These are phyloP conservation scores for Muscina levida DNA, from an alignment of 2,888 invertebrate genomes.

Conservation along the genomic window DNA sequence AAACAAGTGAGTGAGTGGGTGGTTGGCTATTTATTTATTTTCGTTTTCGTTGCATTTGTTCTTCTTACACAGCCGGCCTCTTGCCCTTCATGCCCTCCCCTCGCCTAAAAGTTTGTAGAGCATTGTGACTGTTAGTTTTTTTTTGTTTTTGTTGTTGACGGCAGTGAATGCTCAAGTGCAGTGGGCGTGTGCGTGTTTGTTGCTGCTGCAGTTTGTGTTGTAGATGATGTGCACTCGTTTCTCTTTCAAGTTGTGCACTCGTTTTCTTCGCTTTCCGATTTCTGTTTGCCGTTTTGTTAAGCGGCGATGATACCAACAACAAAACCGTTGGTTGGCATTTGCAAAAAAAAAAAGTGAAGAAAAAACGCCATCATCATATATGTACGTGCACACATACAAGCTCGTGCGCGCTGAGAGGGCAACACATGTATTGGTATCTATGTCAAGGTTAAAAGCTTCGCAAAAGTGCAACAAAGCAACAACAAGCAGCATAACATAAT, in stretches of 20 bases:
- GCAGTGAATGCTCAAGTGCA: neutral
- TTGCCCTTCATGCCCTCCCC: too few relatives aligned
- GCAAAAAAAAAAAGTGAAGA: constrained; percentile 4
- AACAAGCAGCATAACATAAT: constrained; percentile 9
- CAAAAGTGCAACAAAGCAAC: constrained; percentile 49
- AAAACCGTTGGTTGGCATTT: constrained; percentile 55
- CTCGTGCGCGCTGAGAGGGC: too few relatives aligned
- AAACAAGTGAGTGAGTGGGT: too few relatives aligned
- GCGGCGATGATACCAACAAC: constrained; percentile 32
- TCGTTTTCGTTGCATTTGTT: neutral
- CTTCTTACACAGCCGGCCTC: too few relatives aligned
- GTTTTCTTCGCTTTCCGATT: constrained; percentile 34
- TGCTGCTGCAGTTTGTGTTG: constrained; percentile 1
- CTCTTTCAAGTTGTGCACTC: constrained; percentile 37
- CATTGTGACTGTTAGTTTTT: neutral
- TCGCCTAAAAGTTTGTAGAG: too few relatives aligned
- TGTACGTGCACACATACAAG: constrained; percentile 22
- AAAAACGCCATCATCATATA: constrained; percentile 9
- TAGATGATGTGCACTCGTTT: constrained; percentile 50
- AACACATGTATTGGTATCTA: constrained; percentile 57
- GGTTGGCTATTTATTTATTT: too few relatives aligned
- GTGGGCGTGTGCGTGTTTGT: neutral
- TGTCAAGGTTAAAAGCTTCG: constrained; percentile 66
- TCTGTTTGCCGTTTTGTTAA: constrained; percentile 37
- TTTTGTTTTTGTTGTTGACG: neutral